These are phyloP conservation scores for Orchestia grillus DNA, from an alignment of 1,140 invertebrate genomes.

Conservation along the genomic window DNA sequence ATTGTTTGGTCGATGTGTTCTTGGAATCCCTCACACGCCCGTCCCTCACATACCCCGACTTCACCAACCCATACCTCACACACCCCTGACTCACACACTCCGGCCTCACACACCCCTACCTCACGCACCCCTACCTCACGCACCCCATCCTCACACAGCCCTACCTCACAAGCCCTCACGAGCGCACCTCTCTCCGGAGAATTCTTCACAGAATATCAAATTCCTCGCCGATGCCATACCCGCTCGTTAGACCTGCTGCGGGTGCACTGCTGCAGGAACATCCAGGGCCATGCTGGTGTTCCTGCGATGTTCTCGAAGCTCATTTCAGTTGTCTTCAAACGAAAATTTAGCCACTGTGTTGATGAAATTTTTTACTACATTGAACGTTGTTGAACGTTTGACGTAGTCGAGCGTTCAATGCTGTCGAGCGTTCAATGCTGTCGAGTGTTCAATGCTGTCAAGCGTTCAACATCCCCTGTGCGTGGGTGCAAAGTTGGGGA, in stretches of 20 bases:
- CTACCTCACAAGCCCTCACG: neutral
- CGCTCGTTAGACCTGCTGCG: neutral
- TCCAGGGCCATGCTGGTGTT: neutral
- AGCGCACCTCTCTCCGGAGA: neutral
- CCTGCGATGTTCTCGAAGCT: neutral
- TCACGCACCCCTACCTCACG: neutral
- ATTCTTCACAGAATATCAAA: slow-evolving; percentile 41
- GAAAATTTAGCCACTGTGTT: no score
- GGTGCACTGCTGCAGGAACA: neutral
- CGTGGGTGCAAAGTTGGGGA: neutral
- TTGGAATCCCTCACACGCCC: no score
- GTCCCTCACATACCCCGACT: no score
- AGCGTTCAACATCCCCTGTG: neutral
- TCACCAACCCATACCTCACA: neutral
- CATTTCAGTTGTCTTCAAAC: neutral
- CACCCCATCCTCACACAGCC: neutral
- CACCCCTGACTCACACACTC: neutral
- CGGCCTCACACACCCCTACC: neutral
- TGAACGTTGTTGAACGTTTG: no score
- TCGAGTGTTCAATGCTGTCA: neutral
- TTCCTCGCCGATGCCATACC: neutral
- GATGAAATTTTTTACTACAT: no score
- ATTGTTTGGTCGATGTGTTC: no score
- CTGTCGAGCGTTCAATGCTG: neutral
- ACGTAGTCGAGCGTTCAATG: no score